Base-by-base conservation (phyloP, 2,113 vertebrate genomes). In the Myiozetetes cayanensis region DNA sequence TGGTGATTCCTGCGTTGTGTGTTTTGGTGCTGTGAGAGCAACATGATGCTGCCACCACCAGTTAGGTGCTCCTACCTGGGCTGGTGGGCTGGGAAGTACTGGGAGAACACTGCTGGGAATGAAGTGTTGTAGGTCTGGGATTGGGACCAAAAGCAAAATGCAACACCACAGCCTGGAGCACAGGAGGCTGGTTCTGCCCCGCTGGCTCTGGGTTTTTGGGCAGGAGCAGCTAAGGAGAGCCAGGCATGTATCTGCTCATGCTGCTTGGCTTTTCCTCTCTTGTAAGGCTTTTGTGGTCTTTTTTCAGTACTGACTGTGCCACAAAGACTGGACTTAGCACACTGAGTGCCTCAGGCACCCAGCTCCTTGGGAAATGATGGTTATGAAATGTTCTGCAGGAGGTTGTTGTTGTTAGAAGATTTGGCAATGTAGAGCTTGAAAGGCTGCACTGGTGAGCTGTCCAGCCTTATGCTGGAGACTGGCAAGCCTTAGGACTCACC, bases 231-330 rank as follows among this genome's bases (percentile, higher is more conserved):
- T 0, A 2, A 15, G 8, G 1, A 1, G 67, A 72, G 39, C n/a
- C 35, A 22, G 44, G 47, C 55, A 30, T 0, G 0, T 39, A 73
- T 39, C 73, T 81, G 25, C 43, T 53, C 0, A 0, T 27, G 31
- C 37, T 44, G 28, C 43, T 56, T 66, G 72, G 9, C 33, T 80
- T 71, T 75, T 75, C 58, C 56, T 59, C 65, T 73, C 44, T 19
- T 47, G 18, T 11, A 17, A 53, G 66, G 39, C 33, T 65, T 62
- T 37, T 2, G 14, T 61, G 66, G 25, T 49, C 33, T 43, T 49
- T 85, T 70, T 49, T 74, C n/a, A 30, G 30, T 1, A 1, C 39
- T 84, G 87, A 41, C 49, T 1, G 0, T 39, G 80, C n/a, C 5
- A 9, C 12, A 31, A 7, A 84, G 46, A 4, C 56, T 35, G 43